Evolutionary conservation across 2,113 vertebrate genomes (phyloP), one percentile per base, ranked within the genome.

Genomic region (Cranoglanis bouderius): DNA sequence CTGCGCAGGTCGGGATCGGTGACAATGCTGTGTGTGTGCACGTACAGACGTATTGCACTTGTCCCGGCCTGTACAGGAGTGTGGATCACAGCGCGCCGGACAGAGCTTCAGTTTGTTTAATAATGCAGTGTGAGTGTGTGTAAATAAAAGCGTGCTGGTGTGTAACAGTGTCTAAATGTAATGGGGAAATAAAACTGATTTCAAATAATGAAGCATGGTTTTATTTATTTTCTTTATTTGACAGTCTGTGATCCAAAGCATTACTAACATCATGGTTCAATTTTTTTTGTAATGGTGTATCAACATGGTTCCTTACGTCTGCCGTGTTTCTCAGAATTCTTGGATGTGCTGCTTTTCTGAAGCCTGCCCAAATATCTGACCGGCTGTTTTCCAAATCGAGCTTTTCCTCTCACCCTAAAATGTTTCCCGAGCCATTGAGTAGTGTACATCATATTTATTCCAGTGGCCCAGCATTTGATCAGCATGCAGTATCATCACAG

Each of bases 1-100:
- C 97, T 97, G 96, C 96, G 95, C 96, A 98, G 98, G 98, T 97
- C 97, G 98, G 98, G 98, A 99, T 97, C 92, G 88, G 98, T 98
- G 95, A 97, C 98, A 99, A 98, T 99, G 97, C 98, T 98, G 96
- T 98, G 94, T 96, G 93, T 94, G 90, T 92, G 91, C 55, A 6
- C 53, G 43, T 61, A 92, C 86, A 96, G 96, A 81, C 46, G 98
- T 99, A 99, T 99, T 99, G 98, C 98, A 99, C 98, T 99, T 99
- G 98, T 99, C 98, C 98, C 98, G 98, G 98, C 98, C 98, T 99
- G 98, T 99, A 96, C 95, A 97, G 96, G 97, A 97, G 94, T 92
- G 95, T 95, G 97, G 97, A 96, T 96, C 95, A 92, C 96, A 84
- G 24, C 85, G 5, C 0, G 5, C 10, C 14, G 24, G 24, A 6